Base-by-base conservation (phyloP, 2,888 invertebrate genomes). In the Agapostemon virescens region DNA sequence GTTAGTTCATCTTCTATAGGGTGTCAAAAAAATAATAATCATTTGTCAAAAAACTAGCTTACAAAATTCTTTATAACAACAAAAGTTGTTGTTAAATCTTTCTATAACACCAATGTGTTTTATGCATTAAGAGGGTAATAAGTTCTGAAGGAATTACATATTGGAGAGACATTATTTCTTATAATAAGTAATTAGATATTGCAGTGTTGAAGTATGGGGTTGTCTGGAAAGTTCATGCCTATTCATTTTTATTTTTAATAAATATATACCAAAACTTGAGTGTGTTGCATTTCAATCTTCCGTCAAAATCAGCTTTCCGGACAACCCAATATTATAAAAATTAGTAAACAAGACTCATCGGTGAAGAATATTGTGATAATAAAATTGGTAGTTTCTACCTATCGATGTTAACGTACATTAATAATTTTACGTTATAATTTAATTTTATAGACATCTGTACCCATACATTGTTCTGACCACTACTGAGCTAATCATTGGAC, bases 1-100 rank as follows among this genome's bases (percentile, higher is more conserved):
- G 98, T 98, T 94, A 94, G 94, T 79, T 33, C 17, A 40, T 36
- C n/a, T n/a, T 33, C 1, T 36, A 26, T 2, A 26, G 7, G 26
- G 55, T 55, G 26, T 55, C 30, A 55, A 26, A 7, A 26, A 55
- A 55, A 7, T 17, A 26, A 55, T 55, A 30, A 17, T 55, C 26
- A 55, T 26, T 3, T 55, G 7, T 55, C 2, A 55, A 26, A 55
- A 13, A 17, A 17, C 6, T 26, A 17, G 15, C 0, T 55, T 55
- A 26, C 6, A 26, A 55, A 55, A 26, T 30, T 7, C 2, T 55
- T 55, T 26, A 26, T 55, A 55, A 17, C 26, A 6, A 26, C 6
- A 2, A 55, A 30, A 55, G 26, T 55, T 55, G 26, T 30, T 30
- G 26, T 7, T 55, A 55, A 26, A 55, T 55, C 2, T 55, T 26